Base-by-base conservation (phyloP, 2,113 vertebrate species). In the Alligator mississippiensis region DNA sequence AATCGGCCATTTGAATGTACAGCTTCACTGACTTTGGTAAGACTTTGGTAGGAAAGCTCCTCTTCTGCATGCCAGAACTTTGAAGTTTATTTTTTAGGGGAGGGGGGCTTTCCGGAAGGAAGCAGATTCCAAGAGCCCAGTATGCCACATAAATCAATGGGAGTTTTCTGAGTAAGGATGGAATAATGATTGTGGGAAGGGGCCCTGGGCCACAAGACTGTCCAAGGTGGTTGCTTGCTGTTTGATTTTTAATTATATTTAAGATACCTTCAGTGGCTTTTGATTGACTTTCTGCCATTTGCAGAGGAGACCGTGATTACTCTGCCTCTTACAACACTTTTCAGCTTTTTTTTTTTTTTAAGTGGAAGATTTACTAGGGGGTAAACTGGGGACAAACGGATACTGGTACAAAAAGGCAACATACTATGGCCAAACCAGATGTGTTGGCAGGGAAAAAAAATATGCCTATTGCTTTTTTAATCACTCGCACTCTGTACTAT, bases 201-300 rank as follows among this genome's bases (percentile, higher is more conserved):
- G 92, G 80, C 92, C 93, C 93, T 94, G 80, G 64, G 93, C 82
- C 85, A 93, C 60, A 88, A 92, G 93, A 72, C 62, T 86, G 47
- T 93, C 91, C 89, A 89, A 96, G 93, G 94, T 74, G 87, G 87
- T 59, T 94, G 86, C 93, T 93, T 90, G 88, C 95, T 95, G 93
- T 94, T 96, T 96, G 95, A 92, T 96, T 96, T 90, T 94, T 92
- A 96, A 95, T 81, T 89, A 87, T 95, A 96, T 96, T 92, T 93
- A 96, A 90, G 90, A 90, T 95, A 94, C 91, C 81, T 93, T 83
- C 80, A 96, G 94, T 96, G 96, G 93, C 89, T 96, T 81, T 78
- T 61, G 75, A 95, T 94, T 82, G 70, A 82, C 95, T 90, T 93
- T 75, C 91, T 97, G 96, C 90, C 90, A 91, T 83, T 96, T 80